phyloP scores from a whole-genome alignment of 2,797 vertebrate species.

The Pangasius djambal region DNA sequence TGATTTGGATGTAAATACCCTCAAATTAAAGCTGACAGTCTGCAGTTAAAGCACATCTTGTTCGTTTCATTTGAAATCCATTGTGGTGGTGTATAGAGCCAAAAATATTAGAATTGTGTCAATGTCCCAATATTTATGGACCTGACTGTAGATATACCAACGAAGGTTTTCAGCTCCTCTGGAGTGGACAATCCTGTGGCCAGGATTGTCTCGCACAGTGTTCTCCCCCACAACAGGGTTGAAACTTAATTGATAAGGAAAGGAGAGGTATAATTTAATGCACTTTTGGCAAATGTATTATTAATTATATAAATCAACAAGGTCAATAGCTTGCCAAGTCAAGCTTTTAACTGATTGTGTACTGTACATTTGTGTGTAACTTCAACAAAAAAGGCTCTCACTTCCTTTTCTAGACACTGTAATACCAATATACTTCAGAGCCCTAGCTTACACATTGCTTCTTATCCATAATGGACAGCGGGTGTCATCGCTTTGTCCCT shows the following conservation, averaged over 20 bases:
- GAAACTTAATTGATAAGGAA: neutral
- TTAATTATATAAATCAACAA: too few species aligned
- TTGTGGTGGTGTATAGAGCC: too few species aligned
- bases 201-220: neutral
- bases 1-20: too few species aligned
- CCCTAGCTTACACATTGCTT: neutral
- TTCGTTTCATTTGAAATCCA: too few species aligned
- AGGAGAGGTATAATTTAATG: neutral
- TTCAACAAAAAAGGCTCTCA: too few species aligned
- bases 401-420: neutral
- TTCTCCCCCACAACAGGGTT: neutral
- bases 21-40: too few species aligned
- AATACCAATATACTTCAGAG: neutral
- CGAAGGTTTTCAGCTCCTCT: slow-evolving; percentile 41
- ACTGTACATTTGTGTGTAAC: neutral
- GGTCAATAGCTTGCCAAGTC: too few species aligned
- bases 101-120: too few species aligned
- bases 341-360: neutral
- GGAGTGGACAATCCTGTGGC: too few species aligned
- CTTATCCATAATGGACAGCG: neutral
- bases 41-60: too few species aligned
- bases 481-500: neutral
- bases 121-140: too few species aligned
- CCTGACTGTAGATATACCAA: slow-evolving; percentile 20
- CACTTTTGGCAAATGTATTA: neutral